phyloP scores from a whole-genome alignment of 2,797 vertebrate genomes.

The Microctenopoma stevenorrisi region DNA sequence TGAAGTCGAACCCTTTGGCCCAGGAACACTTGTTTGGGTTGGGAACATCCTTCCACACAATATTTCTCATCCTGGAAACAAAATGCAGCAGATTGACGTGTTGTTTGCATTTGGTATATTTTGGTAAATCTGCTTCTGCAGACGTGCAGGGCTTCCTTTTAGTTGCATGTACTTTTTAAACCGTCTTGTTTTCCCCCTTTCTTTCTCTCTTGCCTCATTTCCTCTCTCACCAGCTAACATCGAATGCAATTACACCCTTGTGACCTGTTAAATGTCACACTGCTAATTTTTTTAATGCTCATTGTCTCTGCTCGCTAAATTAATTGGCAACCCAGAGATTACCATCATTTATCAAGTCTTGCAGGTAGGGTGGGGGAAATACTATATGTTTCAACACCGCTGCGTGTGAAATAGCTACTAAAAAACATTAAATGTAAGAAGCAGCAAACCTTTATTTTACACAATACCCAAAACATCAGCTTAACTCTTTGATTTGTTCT shows the following conservation, averaged over 20 bases:
- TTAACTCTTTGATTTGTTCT: background rate
- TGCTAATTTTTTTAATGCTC: conserved; percentile 21
- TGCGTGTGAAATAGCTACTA: background rate
- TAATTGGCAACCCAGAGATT: conserved; percentile 21
- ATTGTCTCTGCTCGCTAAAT: conserved; percentile 26
- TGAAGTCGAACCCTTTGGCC: conserved; percentile 93
- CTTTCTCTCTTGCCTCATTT: background rate
- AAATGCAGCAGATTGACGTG: conserved; percentile 30
- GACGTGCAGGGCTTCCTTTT: no score
- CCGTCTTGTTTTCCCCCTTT: background rate
- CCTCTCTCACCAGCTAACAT: conserved; percentile 9
- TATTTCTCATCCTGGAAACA: conserved; percentile 89
- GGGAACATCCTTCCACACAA: conserved; percentile 95
- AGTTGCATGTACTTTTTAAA: background rate
- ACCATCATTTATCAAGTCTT: conserved; percentile 45
- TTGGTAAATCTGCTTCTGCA: no score
- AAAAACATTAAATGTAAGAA: background rate
- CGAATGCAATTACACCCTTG: conserved; percentile 47
- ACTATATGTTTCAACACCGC: background rate
- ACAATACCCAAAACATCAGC: background rate
- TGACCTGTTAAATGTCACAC: conserved; percentile 62
- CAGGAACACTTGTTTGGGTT: conserved; percentile 97
- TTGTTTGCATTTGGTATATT: background rate
- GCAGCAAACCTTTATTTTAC: no score
- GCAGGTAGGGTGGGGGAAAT: conserved; percentile 2